Evolutionary conservation across 2,797 vertebrate species (phyloP).

Genomic region (Chelon auratus): DNA sequence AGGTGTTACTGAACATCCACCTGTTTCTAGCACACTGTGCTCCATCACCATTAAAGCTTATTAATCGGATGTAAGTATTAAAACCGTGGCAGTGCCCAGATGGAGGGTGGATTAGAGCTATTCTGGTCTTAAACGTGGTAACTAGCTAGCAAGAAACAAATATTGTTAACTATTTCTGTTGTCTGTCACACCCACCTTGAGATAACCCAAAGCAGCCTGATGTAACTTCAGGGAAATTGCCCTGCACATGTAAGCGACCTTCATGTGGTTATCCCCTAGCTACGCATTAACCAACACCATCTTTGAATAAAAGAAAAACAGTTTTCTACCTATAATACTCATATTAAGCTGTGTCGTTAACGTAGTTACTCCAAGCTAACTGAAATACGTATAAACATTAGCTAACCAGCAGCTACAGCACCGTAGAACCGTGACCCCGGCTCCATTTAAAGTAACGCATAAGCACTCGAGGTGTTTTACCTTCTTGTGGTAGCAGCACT

Average conservation of each 20-base stretch:
- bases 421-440: no score
- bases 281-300: background rate
- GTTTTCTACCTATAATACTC: background rate
- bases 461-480: slow-evolving; percentile 51
- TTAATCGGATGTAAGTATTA: slow-evolving; percentile 52
- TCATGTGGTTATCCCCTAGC: background rate
- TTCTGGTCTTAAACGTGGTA: slow-evolving; percentile 1
- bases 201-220: background rate
- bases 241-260: background rate
- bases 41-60: slow-evolving; percentile 10
- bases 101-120: slow-evolving; percentile 44
- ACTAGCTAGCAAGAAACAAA: background rate
- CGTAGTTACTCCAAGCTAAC: background rate
- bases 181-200: no score
- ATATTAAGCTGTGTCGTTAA: background rate
- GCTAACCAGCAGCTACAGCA: background rate
- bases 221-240: slow-evolving; percentile 1
- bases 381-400: slow-evolving; percentile 25
- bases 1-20: background rate
- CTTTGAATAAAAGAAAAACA: no score
- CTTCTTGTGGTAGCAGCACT: slow-evolving; percentile 83
- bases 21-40: slow-evolving; percentile 6
- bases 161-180: background rate
- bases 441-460: background rate
- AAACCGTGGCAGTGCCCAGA: slow-evolving; percentile 28